Percentiles rank a stretch among this genome's conserved stretches.
Conservation (phyloP, 2,797 vertebrate species). For the Coregonus ussuriensis region DNA sequence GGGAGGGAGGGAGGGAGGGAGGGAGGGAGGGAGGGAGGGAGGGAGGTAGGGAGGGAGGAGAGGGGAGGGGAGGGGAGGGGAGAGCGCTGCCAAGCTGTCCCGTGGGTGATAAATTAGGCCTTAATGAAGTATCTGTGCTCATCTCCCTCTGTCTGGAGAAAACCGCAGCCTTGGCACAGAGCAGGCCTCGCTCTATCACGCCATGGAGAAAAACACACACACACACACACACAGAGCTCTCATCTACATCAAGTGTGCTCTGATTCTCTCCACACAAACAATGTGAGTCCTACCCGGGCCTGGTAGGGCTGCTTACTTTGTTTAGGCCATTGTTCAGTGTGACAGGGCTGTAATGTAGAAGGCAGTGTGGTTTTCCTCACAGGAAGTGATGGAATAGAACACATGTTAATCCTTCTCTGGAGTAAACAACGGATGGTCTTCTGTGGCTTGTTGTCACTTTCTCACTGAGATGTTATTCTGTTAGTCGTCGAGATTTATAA, state of each 20-base stretch:
- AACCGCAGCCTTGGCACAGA: conserved; percentile 56
- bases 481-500: conserved; percentile 33
- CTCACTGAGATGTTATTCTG: conserved; percentile 36
- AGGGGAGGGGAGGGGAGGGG: neutral
- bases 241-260: conserved; percentile 28
- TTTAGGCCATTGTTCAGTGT: conserved; percentile 56
- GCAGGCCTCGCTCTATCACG: neutral
- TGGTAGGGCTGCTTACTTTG: neutral
- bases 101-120: conserved; percentile 75
- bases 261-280: conserved; percentile 30
- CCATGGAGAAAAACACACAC: conserved; percentile 20
- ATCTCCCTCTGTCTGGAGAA: conserved; percentile 60
- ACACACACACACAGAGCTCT: conserved; percentile 5
- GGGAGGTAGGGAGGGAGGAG: neutral
- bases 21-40: neutral
- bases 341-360: conserved; percentile 47
- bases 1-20: neutral
- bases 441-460: conserved; percentile 49
- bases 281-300: neutral
- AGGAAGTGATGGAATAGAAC: conserved; percentile 42
- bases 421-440: conserved; percentile 55
- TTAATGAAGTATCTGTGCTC: conserved; percentile 74
- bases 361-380: conserved; percentile 35
- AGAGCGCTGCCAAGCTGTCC: conserved; percentile 65
- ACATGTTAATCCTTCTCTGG: conserved; percentile 46